Evolutionary conservation across 2,888 invertebrate genomes (phyloP), one percentile per base, ranked within the genome.

Genomic region (Eristalis tenax): DNA sequence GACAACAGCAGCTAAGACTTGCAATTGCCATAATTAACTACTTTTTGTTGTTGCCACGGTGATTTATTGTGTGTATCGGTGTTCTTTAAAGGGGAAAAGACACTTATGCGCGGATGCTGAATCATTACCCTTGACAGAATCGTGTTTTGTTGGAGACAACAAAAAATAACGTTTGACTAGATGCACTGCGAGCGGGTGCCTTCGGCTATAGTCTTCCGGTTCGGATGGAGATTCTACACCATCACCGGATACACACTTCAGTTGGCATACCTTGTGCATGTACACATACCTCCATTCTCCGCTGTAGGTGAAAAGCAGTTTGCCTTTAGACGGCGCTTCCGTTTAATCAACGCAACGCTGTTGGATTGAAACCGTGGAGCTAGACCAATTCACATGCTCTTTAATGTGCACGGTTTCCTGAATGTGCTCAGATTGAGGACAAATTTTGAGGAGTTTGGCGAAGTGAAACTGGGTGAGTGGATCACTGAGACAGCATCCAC

Each of bases 21-120:
- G 32, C 32, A 13, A 43, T 18, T 66, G 40, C 75, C n/a, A 28
- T 77, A 77, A 77, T 68, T 66, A 77, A 69, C 76, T 68, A 77
- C 35, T 68, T 78, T 70, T 64, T 70, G 70, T 78, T 70, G 63
- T 32, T 22, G 65, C 18, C 43, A 22, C 22, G 11, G 40, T 71
- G 65, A 79, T 71, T 57, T 71, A 71, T 69, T 57, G 65, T 65
- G 28, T 50, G 50, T 22, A 15, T 22, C 35, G 26, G 23, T 57
- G 63, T 43, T n/a, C 61, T 76, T 68, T 32, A 66, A 43, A 68
- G 56, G 35, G 61, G 43, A 43, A 57, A 18, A 43, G 10, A 73
- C 50, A 50, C 50, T 50, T 50, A 50, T 50, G 50, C 50, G 6
- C 18, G 50, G 15, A 32, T 69, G 23, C 23, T 28, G 59, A 76